Percentiles rank a stretch among this genome's conserved stretches.
Conservation (phyloP, 2,888 invertebrate genomes). For the Lepidonotus clava region DNA sequence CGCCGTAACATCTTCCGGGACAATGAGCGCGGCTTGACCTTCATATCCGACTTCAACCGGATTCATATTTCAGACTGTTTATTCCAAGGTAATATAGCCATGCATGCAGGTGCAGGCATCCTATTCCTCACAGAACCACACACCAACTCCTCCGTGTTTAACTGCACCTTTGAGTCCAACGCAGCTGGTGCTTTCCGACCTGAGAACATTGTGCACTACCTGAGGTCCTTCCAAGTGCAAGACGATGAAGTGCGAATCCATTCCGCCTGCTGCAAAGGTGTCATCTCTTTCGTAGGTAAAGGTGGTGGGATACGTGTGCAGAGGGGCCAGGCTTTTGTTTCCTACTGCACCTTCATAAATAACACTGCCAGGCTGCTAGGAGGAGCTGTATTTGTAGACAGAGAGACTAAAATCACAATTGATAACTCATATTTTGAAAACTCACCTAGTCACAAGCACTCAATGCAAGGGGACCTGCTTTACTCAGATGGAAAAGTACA, state of each 20-base stretch:
- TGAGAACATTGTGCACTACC: constrained; percentile 10
- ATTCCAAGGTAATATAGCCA: constrained; percentile 58
- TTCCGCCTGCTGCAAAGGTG: constrained; percentile 63
- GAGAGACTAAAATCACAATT: constrained; percentile 56
- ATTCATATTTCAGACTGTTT: constrained; percentile 43
- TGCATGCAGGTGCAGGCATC: constrained; percentile 65
- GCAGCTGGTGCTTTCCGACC: constrained; percentile 58
- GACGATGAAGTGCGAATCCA: constrained; percentile 60
- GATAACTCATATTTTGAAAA: constrained; percentile 51
- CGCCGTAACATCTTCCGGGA: constrained; percentile 54
- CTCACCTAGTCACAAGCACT: constrained; percentile 36
- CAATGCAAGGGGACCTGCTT: constrained; percentile 61
- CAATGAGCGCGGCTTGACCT: constrained; percentile 61
- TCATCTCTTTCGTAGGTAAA: constrained; percentile 63
- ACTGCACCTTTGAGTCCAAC: constrained; percentile 59
- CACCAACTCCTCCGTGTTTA: constrained; percentile 20
- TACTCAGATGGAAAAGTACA: constrained; percentile 62
- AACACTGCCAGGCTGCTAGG: constrained; percentile 63
- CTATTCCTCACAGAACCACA: constrained; percentile 54
- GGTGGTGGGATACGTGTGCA: constrained; percentile 65
- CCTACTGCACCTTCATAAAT: constrained; percentile 59
- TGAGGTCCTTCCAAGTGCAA: constrained; percentile 49
- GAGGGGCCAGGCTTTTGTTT: constrained; percentile 35
- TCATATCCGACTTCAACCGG: constrained; percentile 57
- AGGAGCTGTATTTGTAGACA: constrained; percentile 63